A percentile compares a stretch with the other conserved stretches of the same genome.
Conservation (phyloP, 2,888 invertebrate genomes). For the Tholera decimalis region DNA sequence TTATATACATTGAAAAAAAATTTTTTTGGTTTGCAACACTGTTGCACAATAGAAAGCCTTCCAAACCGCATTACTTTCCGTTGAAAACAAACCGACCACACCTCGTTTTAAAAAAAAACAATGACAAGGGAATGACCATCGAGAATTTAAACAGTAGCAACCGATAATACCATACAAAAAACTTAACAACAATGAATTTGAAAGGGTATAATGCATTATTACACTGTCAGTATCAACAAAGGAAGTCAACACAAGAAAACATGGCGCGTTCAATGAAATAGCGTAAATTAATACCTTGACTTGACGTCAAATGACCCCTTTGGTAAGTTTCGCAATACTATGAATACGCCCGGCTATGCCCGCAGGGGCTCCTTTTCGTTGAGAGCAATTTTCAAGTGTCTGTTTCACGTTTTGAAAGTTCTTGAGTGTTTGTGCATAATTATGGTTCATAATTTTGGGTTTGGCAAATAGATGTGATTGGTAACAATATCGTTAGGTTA, state of each 20-base stretch:
- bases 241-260: constrained; percentile 52
- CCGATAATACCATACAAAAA: constrained; percentile 50
- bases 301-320: constrained; percentile 69
- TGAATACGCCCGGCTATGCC: constrained; percentile 54
- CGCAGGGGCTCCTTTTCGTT: constrained; percentile 43
- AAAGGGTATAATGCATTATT: constrained; percentile 58
- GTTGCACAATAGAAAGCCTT: constrained; percentile 18
- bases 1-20: background rate
- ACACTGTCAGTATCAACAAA: constrained; percentile 60
- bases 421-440: constrained; percentile 21
- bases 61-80: constrained; percentile 32
- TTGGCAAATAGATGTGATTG: background rate
- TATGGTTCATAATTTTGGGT: constrained; percentile 13
- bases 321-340: constrained; percentile 48
- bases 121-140: constrained; percentile 47
- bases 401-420: constrained; percentile 47
- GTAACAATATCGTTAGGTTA: background rate
- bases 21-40: constrained; percentile 13
- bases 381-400: constrained; percentile 51
- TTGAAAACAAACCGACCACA: constrained; percentile 26
- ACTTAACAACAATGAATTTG: constrained; percentile 54
- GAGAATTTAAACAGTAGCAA: constrained; percentile 55
- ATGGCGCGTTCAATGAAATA: constrained; percentile 65
- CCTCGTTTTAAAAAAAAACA: constrained; percentile 34
- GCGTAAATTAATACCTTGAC: constrained; percentile 73